A percentile compares a stretch with the other conserved stretches of the same genome.
Conservation (phyloP, 2,888 invertebrate genomes). For the Lapara coniferarum region DNA sequence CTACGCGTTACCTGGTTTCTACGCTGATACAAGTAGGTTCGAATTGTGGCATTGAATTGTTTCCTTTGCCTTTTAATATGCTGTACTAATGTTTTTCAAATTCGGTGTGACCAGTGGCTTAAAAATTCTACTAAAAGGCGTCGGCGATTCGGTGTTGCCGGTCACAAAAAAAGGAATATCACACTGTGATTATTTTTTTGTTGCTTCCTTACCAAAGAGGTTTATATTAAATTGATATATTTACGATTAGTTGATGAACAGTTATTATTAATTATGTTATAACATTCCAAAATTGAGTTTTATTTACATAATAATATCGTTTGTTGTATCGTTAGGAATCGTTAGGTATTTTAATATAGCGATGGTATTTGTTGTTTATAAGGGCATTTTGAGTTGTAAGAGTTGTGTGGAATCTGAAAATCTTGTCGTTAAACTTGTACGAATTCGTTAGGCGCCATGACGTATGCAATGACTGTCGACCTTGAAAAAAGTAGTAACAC, state of each 20-base stretch:
- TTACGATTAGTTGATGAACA: conserved; percentile 15
- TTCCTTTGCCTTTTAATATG: neutral
- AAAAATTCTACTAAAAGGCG: conserved; percentile 31
- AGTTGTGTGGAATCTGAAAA: neutral
- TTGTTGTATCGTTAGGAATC: conserved; percentile 11
- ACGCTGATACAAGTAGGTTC: neutral
- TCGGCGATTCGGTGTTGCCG: conserved; percentile 33
- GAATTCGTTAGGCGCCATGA: neutral
- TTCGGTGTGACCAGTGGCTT: conserved; percentile 27
- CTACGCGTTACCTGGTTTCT: neutral
- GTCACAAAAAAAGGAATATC: conserved; percentile 41
- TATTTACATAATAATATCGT: conserved; percentile 16
- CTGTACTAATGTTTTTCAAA: neutral
- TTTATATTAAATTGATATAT: conserved; percentile 28
- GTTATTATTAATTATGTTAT: conserved; percentile 21
- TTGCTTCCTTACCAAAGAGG: conserved; percentile 45
- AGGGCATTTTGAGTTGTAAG: conserved; percentile 5
- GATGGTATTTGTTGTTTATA: conserved; percentile 4
- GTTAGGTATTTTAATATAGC: neutral
- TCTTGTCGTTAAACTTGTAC: neutral
- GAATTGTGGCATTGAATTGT: neutral
- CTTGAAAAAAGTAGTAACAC: neutral
- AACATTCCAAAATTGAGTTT: conserved; percentile 28
- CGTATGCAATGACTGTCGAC: neutral
- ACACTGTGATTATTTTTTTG: conserved; percentile 39